Conservation (phyloP, 2,888 invertebrate genomes). For the Pteria penguin region DNA sequence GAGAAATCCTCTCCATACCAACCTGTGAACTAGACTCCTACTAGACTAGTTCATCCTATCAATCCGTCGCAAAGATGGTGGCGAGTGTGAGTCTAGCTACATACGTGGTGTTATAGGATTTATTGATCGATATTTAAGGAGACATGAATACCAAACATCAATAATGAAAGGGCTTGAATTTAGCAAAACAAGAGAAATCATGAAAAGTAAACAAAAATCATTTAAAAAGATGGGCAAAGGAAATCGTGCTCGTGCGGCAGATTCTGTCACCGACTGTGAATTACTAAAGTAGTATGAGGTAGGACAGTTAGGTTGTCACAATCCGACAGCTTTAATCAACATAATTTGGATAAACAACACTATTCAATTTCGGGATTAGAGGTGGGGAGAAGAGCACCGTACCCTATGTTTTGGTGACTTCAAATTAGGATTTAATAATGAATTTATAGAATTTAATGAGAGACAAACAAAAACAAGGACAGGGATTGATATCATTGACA, state of each 20-base stretch:
- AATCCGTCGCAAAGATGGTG: not conserved
- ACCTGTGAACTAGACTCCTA: not conserved
- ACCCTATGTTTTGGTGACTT: not conserved
- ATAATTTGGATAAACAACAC: not conserved
- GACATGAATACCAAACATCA: too few relatives aligned
- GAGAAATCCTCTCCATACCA: not conserved
- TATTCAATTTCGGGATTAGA: not conserved
- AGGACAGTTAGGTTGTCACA: not conserved
- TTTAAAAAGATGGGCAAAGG: not conserved
- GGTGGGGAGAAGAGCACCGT: not conserved
- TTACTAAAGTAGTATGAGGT: not conserved
- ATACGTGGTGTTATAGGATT: not conserved
- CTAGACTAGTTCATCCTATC: not conserved
- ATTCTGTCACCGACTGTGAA: not conserved
- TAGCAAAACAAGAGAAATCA: not conserved
- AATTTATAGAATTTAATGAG: not conserved
- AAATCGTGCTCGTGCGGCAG: not conserved
- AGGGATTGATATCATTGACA: too few relatives aligned
- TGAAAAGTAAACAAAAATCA: not conserved
- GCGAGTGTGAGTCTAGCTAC: not conserved
- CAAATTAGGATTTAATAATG: not conserved
- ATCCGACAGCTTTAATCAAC: not conserved
- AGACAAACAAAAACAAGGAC: conserved; percentile 14
- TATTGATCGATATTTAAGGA: conserved; percentile 1
- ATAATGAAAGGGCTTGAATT: not conserved